Base-by-base conservation (phyloP, 2,888 invertebrate species). In the Eupithecia pulchellata region DNA sequence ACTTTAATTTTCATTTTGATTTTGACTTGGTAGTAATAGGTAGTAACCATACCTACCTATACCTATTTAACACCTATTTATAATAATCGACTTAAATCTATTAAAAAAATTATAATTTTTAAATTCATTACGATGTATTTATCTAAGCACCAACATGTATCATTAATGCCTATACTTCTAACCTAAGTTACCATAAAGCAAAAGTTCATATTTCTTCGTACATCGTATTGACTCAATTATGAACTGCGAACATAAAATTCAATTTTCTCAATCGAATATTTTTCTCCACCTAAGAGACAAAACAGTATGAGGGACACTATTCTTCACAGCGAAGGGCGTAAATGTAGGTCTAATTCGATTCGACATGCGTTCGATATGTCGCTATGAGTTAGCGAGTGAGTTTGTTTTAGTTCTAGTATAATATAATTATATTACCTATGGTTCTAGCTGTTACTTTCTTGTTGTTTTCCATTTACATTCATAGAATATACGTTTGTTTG, bases 351-450 rank as follows among this genome's bases (percentile, higher is more conserved):
- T 25, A 39, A 75, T 73, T 47, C 47, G 63, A 71, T n/a, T 64
- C 58, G 73, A 71, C 71, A 58, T 27, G 62, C 42, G 61, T 29
- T 68, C 70, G 66, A 66, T 42, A 47, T 72, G 75, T 73, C 75
- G 47, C 27, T 72, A 30, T 62, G 63, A 73, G 73, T 73, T 75
- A 67, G 60, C 47, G 20, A 69, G 34, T 52, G 60, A 73, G 73
- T 73, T 71, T 65, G 55, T 68, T 58, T n/a, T n/a, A n/a, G n/a
- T n/a, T 62, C 68, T 55, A 62, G 68, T 70, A 9, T 68, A 55
- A 34, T 5, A 32, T 5, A 4, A 32, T 32, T 5, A 4, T 32
- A 6, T 4, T 32, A 32, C 3, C 32, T 32, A 32, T 32, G 4
- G 4, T 42, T 20, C 11, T 20, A 47, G 11, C 47, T 42, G 20